These are phyloP conservation scores for Lepus europaeus DNA, from an alignment of 2,113 vertebrate genomes.

Conservation along the genomic window DNA sequence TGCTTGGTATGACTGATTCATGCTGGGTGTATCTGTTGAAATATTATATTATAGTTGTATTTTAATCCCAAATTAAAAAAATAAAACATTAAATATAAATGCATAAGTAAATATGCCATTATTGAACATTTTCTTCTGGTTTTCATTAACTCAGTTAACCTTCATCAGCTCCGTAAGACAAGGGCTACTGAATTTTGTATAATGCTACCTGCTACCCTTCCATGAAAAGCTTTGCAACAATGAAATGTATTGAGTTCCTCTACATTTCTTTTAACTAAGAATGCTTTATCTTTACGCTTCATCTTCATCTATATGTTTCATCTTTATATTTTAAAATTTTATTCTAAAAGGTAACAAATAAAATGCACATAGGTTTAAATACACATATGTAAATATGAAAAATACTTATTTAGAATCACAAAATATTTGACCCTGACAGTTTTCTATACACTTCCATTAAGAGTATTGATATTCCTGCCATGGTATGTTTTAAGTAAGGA, in stretches of 20 bases:
- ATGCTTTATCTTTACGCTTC: background rate
- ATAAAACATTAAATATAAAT: too few species aligned
- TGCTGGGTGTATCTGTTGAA: too few species aligned
- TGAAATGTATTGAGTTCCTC: background rate
- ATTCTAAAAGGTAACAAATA: background rate
- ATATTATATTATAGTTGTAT: too few species aligned
- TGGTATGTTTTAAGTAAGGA: background rate
- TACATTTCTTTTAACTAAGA: constrained; percentile 19
- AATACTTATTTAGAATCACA: background rate
- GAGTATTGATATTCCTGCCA: constrained; percentile 28
- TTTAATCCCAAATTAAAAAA: too few species aligned
- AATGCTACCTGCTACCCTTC: background rate
- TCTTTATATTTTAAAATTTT: background rate
- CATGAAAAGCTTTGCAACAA: background rate
- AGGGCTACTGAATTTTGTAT: background rate
- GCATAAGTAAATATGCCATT: background rate
- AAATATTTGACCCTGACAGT: background rate
- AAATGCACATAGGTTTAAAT: background rate
- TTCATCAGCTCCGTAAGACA: background rate
- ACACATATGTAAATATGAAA: background rate
- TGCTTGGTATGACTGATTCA: too few species aligned
- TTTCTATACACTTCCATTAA: background rate
- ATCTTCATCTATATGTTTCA: background rate
- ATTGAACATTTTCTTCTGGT: background rate
- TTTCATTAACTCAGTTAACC: background rate